These are phyloP conservation scores for Aleiodes alternator DNA, from an alignment of 2,888 invertebrate species.

Conservation along the genomic window DNA sequence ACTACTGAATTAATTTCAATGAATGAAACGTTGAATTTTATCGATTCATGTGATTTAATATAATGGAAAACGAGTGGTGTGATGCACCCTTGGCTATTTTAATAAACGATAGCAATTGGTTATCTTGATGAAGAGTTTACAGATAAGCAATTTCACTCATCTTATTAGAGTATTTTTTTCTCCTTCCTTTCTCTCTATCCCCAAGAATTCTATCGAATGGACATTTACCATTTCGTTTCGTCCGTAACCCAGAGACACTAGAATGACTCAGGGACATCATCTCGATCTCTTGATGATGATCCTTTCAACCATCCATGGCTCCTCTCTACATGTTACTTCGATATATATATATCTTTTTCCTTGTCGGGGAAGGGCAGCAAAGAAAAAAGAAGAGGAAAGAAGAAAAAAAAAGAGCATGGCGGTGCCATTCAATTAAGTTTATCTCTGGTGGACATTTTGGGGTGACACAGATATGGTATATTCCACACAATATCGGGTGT, in stretches of 20 bases:
- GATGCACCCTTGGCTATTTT: slow-evolving; percentile 2
- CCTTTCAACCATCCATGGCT: neutral
- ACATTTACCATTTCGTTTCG: slow-evolving; percentile 24
- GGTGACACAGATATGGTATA: slow-evolving; percentile 56
- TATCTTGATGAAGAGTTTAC: slow-evolving; percentile 4
- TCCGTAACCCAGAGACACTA: neutral
- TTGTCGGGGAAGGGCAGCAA: slow-evolving; percentile 7
- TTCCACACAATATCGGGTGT: slow-evolving; percentile 46
- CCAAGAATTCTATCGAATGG: slow-evolving; percentile 18
- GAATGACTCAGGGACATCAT: slow-evolving; percentile 12
- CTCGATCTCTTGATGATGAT: slow-evolving; percentile 25
- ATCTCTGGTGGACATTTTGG: slow-evolving; percentile 60
- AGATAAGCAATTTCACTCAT: slow-evolving; percentile 23
- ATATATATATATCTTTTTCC: slow-evolving; percentile 41
- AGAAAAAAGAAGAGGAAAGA: slow-evolving; percentile 16
- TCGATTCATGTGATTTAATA: no score
- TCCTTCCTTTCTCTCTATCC: neutral
- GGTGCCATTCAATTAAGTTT: slow-evolving; percentile 70
- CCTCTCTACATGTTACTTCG: slow-evolving; percentile 30
- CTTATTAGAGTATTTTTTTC: slow-evolving; percentile 24
- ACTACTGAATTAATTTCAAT: no score
- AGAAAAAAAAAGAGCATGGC: slow-evolving; percentile 22
- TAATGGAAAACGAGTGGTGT: neutral
- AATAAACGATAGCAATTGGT: slow-evolving; percentile 14
- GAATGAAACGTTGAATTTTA: no score